Evolutionary conservation across 2,113 vertebrate species (phyloP).

Genomic region (Rhineura floridana): DNA sequence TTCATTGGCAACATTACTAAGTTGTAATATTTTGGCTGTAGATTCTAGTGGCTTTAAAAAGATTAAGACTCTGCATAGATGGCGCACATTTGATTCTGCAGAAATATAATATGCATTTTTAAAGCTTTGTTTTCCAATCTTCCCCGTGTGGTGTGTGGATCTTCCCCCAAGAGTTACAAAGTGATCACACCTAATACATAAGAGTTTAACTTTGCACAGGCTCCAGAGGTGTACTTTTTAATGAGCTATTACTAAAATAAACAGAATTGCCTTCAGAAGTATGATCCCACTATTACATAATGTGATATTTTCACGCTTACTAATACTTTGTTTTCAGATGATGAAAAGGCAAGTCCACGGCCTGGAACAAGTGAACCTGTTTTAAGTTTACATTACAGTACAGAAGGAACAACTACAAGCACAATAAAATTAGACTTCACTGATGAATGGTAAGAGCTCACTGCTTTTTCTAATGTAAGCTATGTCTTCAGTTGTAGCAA

Average conservation of each 20-base stretch:
- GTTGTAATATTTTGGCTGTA: neutral
- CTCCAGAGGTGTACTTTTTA: slow-evolving; percentile 4
- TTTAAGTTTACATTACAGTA: slow-evolving; percentile 97
- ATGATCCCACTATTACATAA: neutral
- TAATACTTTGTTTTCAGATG: slow-evolving; percentile 80
- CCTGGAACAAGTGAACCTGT: slow-evolving; percentile 88
- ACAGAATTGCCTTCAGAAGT: slow-evolving; percentile 26
- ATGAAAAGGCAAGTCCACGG: slow-evolving; percentile 79
- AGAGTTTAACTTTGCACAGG: slow-evolving; percentile 44
- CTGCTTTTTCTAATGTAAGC: slow-evolving; percentile 10
- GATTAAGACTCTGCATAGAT: neutral
- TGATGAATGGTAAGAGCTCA: slow-evolving; percentile 91
- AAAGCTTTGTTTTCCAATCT: slow-evolving; percentile 30
- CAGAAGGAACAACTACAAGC: slow-evolving; percentile 97
- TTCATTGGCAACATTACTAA: neutral
- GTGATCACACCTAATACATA: slow-evolving; percentile 12
- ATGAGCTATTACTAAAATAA: slow-evolving; percentile 16
- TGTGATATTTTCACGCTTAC: slow-evolving; percentile 63
- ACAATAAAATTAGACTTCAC: slow-evolving; percentile 98
- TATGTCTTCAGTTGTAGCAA: neutral
- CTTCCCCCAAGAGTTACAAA: slow-evolving; percentile 39
- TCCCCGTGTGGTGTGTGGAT: slow-evolving; percentile 15
- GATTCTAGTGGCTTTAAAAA: neutral
- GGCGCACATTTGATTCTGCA: neutral
- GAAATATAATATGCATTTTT: slow-evolving; percentile 41